Evolutionary conservation across 2,797 vertebrate species (phyloP), one percentile per base, ranked within the genome.

Genomic region (Lithobates pipiens): DNA sequence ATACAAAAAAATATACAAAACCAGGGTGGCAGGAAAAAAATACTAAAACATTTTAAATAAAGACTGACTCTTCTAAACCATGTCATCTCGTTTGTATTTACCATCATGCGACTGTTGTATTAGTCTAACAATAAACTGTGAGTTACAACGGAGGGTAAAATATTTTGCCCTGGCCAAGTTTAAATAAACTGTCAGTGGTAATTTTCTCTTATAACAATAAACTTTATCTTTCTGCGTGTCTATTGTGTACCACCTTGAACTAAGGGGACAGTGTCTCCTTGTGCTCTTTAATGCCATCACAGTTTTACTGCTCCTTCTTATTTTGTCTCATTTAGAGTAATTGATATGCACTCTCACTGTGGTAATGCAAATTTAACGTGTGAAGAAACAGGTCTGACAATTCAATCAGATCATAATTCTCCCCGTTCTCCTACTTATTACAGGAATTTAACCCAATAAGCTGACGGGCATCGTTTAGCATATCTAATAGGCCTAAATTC

Each of bases 391-490:
- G 88, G 82, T 77, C 44, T 63, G 71, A 83, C 88, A 86, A 91
- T 90, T 90, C 82, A 70, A 86, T 89, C 36, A 88, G 86, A 86
- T 4, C 80, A 50, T 83, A 86, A 82, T 1, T 11, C 82, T 81
- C 18, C 27, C 84, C 75, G 71, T 89, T 89, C 85, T 69, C 42
- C 72, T 39, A 86, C 73, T 91, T 89, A 86, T 91, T 96, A 93
- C 89, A 92, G 92, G 91, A 91, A 88, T 93, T 93, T 93, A 94
- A 92, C 91, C 89, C 95, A 94, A 91, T 93, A 96, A 87, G 96
- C 94, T 96, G 96, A 95, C 95, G 97, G 93, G 93, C 92, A 90
- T 92, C 95, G 90, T 93, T 98, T 97, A 97, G 96, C 96, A 96
- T 96, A 94, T 94, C 90, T 93, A 94, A 92, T 88, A 46, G 90